Percentiles rank a stretch among this genome's conserved stretches.
These are phyloP conservation scores for Drosophila meridiana DNA, from an alignment of 2,888 invertebrate species.

Conservation along the genomic window DNA sequence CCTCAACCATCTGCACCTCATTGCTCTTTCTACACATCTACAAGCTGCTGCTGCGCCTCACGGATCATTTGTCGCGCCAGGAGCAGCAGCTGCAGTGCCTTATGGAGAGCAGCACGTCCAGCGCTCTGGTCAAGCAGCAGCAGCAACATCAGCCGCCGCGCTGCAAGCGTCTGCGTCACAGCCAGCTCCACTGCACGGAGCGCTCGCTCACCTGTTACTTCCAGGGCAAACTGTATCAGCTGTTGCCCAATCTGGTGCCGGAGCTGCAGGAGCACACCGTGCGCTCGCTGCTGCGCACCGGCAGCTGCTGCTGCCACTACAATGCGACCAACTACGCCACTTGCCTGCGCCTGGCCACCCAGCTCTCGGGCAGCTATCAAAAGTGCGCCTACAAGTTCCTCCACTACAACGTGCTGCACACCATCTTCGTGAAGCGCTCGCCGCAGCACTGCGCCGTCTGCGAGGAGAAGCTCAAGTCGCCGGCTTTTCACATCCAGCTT, in stretches of 20 bases:
- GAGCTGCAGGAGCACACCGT: constrained; percentile 78
- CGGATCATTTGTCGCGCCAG: constrained; percentile 76
- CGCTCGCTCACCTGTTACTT: constrained; percentile 80
- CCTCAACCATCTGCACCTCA: constrained; percentile 30
- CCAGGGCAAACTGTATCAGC: constrained; percentile 80
- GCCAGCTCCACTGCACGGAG: constrained; percentile 73
- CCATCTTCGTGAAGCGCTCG: constrained; percentile 70
- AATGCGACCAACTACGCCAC: constrained; percentile 70
- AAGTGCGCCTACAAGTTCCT: constrained; percentile 82
- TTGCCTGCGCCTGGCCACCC: constrained; percentile 69
- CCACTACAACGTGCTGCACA: constrained; percentile 76
- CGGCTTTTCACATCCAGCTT: constrained; percentile 76
- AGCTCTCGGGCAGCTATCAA: constrained; percentile 67
- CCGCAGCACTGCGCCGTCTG: constrained; percentile 71
- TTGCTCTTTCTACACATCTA: constrained; percentile 69
- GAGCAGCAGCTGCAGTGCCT: constrained; percentile 63
- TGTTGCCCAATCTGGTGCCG: constrained; percentile 64
- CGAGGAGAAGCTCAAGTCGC: constrained; percentile 80
- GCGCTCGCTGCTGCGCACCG: constrained; percentile 76
- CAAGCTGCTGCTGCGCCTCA: constrained; percentile 75
- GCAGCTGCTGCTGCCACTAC: constrained; percentile 84
- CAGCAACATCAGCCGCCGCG: constrained; percentile 47
- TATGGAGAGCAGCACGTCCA: constrained; percentile 63
- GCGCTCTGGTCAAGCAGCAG: constrained; percentile 48
- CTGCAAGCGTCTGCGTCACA: constrained; percentile 54